A percentile compares a stretch with the other conserved stretches of the same genome.
phyloP scores from a whole-genome alignment of 2,797 vertebrate species.

The Sus cebifrons region DNA sequence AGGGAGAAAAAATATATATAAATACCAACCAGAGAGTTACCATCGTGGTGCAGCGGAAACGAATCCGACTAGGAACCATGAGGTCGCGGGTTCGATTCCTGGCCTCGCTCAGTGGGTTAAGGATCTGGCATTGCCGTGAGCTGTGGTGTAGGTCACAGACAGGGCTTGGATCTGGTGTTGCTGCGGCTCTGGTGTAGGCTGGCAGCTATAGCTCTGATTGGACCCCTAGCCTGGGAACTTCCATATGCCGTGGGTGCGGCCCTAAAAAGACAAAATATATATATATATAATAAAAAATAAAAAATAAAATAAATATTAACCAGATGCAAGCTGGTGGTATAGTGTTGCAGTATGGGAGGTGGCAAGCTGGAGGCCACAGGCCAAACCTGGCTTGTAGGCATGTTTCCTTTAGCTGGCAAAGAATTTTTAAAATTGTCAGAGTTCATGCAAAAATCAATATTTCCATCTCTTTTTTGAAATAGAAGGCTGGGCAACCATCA shows the following conservation, averaged over 20 bases:
- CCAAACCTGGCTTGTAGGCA: background rate
- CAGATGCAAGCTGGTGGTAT: background rate
- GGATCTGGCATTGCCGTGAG: no score
- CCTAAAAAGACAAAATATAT: background rate
- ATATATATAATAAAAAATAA: no score
- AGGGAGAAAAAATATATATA: background rate
- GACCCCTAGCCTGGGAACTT: no score
- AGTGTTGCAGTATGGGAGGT: background rate
- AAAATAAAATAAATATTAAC: background rate
- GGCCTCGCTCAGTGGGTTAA: no score
- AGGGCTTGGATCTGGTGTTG: no score
- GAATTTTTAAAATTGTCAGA: background rate
- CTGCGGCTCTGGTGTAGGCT: no score
- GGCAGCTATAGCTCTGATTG: no score
- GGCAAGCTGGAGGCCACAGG: background rate
- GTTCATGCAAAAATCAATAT: background rate
- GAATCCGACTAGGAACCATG: no score
- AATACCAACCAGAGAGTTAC: background rate
- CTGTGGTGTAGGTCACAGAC: no score
- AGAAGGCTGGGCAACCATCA: background rate
- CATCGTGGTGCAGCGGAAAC: no score
- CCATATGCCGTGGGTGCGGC: no score
- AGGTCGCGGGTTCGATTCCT: no score
- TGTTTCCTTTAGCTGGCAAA: background rate
- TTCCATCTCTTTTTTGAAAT: conserved; percentile 5